Evolutionary conservation across 2,113 vertebrate genomes (phyloP).

Genomic region (Paraplagusia blochii): DNA sequence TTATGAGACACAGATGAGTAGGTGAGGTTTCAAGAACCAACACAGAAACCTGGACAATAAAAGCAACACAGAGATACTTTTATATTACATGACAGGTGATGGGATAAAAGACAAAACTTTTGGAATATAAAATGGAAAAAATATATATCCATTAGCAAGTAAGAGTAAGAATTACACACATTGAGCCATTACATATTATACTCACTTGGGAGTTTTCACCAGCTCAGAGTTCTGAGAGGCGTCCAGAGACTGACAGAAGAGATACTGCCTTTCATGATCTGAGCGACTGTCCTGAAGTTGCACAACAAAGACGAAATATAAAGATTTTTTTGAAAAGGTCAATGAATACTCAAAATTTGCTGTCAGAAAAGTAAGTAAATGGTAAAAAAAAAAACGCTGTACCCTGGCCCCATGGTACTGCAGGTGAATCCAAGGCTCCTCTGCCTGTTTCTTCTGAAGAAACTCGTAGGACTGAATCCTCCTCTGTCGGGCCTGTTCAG

Average conservation of each 20-base stretch:
- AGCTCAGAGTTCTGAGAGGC: slow-evolving; percentile 86
- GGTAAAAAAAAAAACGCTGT: neutral
- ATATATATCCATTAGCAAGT: too few relatives aligned
- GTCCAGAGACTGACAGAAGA: slow-evolving; percentile 86
- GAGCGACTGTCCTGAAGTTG: slow-evolving; percentile 85
- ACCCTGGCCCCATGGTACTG: slow-evolving; percentile 87
- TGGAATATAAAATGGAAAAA: neutral
- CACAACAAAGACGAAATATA: neutral
- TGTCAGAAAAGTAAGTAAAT: neutral
- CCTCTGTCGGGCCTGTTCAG: slow-evolving; percentile 91
- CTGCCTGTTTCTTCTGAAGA: slow-evolving; percentile 95
- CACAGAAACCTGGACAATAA: neutral
- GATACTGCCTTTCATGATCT: slow-evolving; percentile 93
- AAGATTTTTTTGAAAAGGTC: too few relatives aligned
- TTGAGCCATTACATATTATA: neutral
- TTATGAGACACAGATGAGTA: neutral
- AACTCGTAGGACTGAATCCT: slow-evolving; percentile 95
- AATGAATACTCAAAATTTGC: neutral
- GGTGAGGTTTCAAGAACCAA: neutral
- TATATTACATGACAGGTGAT: too few relatives aligned
- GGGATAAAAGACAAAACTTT: too few relatives aligned
- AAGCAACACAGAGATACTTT: neutral
- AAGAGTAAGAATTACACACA: too few relatives aligned
- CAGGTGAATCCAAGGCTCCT: slow-evolving; percentile 93
- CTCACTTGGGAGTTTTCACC: slow-evolving; percentile 91